A percentile compares a stretch with the other conserved stretches of the same genome.
Evolutionary conservation across 1,140 invertebrate species (phyloP).

Genomic region (Oreohelix idahoensis): DNA sequence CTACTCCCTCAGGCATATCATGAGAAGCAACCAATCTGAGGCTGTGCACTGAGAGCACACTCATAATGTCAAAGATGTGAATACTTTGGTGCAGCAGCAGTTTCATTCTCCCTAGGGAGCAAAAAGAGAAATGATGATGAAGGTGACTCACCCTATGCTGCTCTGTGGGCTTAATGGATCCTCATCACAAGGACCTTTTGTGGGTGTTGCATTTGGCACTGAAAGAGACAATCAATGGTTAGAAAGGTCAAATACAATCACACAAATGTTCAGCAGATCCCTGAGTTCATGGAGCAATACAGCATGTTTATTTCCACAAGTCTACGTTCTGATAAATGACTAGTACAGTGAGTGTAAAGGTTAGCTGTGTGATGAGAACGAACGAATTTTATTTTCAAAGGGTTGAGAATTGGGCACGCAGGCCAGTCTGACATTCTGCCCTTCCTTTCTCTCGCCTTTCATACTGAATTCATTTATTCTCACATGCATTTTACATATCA

Average conservation of each 20-base stretch:
- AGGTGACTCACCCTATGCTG: not conserved
- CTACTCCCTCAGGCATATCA: not conserved
- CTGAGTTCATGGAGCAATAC: not conserved
- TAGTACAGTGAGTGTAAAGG: not conserved
- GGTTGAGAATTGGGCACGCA: no score
- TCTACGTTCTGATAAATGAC: not conserved
- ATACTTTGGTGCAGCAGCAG: no score
- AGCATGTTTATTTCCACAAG: no score
- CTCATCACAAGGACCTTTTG: not conserved
- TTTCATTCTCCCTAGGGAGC: not conserved
- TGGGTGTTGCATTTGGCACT: not conserved
- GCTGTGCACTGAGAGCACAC: no score
- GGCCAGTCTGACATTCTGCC: no score
- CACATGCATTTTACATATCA: no score
- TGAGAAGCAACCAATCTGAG: no score
- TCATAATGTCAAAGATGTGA: no score
- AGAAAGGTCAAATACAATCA: not conserved
- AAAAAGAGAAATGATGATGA: not conserved
- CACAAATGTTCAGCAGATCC: not conserved
- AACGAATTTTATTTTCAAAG: no score
- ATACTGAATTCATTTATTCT: no score
- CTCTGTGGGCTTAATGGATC: not conserved
- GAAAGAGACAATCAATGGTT: not conserved
- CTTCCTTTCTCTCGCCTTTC: no score
- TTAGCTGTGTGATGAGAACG: not conserved